Conservation (phyloP, 1,140 invertebrate genomes). For the Drosophila ambigua region DNA sequence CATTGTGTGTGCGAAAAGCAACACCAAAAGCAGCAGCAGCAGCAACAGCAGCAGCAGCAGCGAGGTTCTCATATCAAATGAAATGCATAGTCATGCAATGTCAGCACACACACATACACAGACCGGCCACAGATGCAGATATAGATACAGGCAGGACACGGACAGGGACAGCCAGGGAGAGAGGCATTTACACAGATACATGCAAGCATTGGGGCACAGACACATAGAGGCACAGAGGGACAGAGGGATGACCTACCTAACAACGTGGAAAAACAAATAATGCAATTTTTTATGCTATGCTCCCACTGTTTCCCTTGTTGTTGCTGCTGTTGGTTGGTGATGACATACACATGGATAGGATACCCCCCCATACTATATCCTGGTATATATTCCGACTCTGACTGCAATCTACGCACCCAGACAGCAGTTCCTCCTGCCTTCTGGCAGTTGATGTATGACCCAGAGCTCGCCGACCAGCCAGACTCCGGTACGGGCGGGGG, state of each 20-base stretch:
- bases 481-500: constrained; percentile 24
- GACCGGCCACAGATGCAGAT: too few species aligned
- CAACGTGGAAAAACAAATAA: constrained; percentile 70
- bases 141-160: too few species aligned
- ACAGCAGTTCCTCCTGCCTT: not conserved
- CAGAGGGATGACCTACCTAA: constrained; percentile 31
- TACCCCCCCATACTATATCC: not conserved
- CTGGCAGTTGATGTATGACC: constrained; percentile 67
- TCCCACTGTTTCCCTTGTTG: not conserved
- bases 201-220: constrained; percentile 1
- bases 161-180: too few species aligned
- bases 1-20: constrained; percentile 44
- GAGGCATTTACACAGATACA: too few species aligned
- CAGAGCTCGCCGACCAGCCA: constrained; percentile 6
- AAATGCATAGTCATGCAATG: constrained; percentile 74
- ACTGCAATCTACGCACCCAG: constrained; percentile 52
- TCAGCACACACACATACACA: constrained; percentile 32
- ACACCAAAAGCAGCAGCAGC: not conserved
- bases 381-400: not conserved
- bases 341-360: constrained; percentile 59
- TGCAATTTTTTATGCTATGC: constrained; percentile 58
- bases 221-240: constrained; percentile 10
- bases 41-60: not conserved
- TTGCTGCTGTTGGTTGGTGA: constrained; percentile 27
- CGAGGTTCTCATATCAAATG: constrained; percentile 64